Evolutionary conservation across 2,113 vertebrate genomes (phyloP).

Genomic region (Phalacrocorax carbo): DNA sequence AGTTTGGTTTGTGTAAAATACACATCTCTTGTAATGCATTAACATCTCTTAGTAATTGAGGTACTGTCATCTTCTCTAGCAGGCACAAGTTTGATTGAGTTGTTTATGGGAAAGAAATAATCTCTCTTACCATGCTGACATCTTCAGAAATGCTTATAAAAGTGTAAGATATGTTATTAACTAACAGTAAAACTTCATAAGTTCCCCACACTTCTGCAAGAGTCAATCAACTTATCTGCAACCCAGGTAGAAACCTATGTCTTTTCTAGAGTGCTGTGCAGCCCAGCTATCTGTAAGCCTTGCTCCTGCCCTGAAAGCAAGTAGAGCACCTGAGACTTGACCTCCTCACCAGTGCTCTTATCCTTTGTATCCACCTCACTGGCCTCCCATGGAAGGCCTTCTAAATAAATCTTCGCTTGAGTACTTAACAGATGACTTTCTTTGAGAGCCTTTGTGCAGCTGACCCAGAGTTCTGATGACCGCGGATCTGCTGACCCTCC

Average conservation of each 20-base stretch:
- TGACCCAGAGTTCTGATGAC: conserved; percentile 10
- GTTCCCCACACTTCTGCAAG: neutral
- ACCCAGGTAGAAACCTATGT: too few relatives aligned
- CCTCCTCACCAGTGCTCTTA: neutral
- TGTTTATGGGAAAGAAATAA: neutral
- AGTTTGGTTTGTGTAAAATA: neutral
- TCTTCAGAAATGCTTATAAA: neutral
- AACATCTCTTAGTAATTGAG: neutral
- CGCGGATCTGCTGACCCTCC: neutral
- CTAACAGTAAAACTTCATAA: neutral
- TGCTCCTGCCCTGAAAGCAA: neutral
- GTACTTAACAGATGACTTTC: neutral
- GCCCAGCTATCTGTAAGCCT: neutral
- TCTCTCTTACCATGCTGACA: neutral
- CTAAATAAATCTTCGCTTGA: conserved; percentile 46
- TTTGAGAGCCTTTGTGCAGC: neutral
- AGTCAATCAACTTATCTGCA: neutral
- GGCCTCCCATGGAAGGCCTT: conserved; percentile 13
- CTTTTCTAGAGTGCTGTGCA: neutral
- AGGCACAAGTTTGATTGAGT: neutral
- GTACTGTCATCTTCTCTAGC: neutral
- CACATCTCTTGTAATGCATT: neutral
- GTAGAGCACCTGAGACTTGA: conserved; percentile 19
- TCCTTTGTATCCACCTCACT: conserved; percentile 18
- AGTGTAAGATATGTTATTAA: neutral